Conservation (phyloP, 2,797 vertebrate genomes). For the Vultur gryphus region DNA sequence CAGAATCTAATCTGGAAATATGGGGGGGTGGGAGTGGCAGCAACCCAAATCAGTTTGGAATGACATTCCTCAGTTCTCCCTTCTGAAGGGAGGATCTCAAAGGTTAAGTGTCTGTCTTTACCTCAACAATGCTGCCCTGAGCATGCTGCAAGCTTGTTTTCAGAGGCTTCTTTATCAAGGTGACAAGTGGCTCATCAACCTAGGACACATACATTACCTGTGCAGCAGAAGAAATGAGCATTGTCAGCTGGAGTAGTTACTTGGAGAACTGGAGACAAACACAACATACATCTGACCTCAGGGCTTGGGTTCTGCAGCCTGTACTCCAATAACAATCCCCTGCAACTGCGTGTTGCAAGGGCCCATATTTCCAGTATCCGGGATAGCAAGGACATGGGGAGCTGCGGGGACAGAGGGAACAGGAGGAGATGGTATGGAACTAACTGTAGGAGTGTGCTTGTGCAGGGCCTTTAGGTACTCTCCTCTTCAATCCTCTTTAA, state of each 20-base stretch:
- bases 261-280: neutral
- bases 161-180: conserved; percentile 72
- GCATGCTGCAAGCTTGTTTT: conserved; percentile 77
- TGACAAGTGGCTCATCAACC: conserved; percentile 78
- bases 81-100: neutral
- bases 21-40: accelerated
- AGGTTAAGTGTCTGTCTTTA: conserved; percentile 4
- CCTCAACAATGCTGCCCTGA: conserved; percentile 62
- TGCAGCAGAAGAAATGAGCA: conserved; percentile 11
- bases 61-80: neutral
- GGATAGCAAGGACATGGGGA: neutral
- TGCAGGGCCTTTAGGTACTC: neutral
- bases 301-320: neutral
- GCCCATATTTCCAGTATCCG: neutral
- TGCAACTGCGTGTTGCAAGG: neutral
- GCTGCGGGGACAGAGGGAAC: neutral
- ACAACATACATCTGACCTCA: neutral
- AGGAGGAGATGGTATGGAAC: neutral
- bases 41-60: neutral
- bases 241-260: neutral
- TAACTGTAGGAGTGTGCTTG: neutral
- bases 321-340: neutral
- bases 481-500: neutral
- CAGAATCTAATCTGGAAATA: neutral
- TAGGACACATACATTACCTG: conserved; percentile 81